phyloP scores from a whole-genome alignment of 2,113 vertebrate genomes.

The Hylia prasina region DNA sequence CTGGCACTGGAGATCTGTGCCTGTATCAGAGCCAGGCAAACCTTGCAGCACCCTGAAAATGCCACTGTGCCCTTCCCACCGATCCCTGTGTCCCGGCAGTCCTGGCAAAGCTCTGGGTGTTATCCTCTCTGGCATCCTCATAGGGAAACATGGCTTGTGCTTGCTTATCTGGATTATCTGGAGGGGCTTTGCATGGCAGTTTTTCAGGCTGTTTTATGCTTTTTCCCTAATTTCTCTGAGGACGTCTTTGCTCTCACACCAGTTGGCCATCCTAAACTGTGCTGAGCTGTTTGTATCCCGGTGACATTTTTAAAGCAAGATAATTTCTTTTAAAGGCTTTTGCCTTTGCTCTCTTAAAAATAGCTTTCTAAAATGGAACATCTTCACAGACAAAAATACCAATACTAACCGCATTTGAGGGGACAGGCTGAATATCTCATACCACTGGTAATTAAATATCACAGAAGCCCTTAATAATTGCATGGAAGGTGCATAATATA shows the following conservation, averaged over 20 bases:
- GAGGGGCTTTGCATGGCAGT: background rate
- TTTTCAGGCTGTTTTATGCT: background rate
- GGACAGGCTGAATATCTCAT: background rate
- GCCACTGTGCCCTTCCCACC: background rate
- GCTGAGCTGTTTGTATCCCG: background rate
- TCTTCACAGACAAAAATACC: background rate
- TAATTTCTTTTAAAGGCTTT: conserved; percentile 11
- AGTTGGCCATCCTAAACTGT: background rate
- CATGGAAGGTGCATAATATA: background rate
- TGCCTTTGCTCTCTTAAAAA: conserved; percentile 11
- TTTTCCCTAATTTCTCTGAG: background rate
- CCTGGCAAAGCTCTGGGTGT: background rate
- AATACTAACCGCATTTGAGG: background rate
- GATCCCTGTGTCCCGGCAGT: background rate
- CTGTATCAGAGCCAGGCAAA: background rate
- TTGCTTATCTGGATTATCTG: background rate
- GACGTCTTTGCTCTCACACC: background rate
- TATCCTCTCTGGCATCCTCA: background rate
- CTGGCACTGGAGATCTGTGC: background rate
- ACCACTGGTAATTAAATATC: background rate
- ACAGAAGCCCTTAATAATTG: background rate
- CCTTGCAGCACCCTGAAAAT: background rate
- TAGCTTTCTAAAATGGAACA: background rate
- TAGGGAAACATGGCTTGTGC: background rate
- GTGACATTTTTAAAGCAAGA: background rate